phyloP scores from a whole-genome alignment of 2,797 vertebrate genomes.

The Bradypodion ventrale region DNA sequence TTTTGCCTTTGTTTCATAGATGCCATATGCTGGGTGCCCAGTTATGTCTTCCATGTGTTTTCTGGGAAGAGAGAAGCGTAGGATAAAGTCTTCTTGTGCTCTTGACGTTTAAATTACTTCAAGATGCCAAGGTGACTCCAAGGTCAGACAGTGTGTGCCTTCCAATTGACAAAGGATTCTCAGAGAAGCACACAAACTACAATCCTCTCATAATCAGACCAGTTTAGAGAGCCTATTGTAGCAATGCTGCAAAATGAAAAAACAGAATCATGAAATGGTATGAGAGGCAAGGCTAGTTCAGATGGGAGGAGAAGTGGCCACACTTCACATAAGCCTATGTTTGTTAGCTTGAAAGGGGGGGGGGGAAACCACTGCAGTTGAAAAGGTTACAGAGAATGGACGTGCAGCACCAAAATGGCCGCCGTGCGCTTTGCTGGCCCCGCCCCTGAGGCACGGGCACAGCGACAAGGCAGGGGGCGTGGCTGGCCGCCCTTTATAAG shows the following conservation, averaged over 20 bases:
- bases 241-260: background rate
- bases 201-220: no score
- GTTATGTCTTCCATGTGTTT: constrained; percentile 38
- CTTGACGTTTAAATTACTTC: constrained; percentile 28
- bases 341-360: background rate
- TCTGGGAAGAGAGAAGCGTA: background rate
- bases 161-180: constrained; percentile 5
- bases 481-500: no score
- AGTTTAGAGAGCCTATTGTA: background rate
- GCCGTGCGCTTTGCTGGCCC: no score
- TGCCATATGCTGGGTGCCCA: constrained; percentile 15
- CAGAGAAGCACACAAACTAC: background rate
- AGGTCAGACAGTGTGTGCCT: constrained; percentile 18
- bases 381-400: no score
- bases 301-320: background rate
- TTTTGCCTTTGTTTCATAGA: constrained; percentile 25
- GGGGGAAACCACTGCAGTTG: no score
- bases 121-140: constrained; percentile 26
- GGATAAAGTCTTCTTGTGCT: constrained; percentile 35
- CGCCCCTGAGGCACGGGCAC: no score
- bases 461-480: no score
- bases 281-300: background rate
- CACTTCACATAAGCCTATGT: no score
- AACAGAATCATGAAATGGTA: background rate
- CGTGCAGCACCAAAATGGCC: no score